These are phyloP conservation scores for Elgaria multicarinata DNA, from an alignment of 2,113 vertebrate species.

Conservation along the genomic window DNA sequence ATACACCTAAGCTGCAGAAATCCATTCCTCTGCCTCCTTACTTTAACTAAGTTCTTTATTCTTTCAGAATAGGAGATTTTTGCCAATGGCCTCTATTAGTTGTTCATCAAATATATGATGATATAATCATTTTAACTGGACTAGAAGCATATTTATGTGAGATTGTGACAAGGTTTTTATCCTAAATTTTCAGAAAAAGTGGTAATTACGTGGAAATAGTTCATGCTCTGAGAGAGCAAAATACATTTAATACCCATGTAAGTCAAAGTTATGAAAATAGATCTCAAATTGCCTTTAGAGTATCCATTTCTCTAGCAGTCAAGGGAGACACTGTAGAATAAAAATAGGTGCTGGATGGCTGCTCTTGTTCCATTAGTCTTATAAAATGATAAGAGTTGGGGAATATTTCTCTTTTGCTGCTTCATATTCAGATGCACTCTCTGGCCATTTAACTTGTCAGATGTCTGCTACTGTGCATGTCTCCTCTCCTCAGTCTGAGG, in stretches of 20 bases:
- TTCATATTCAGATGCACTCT: constrained; percentile 49
- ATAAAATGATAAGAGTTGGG: constrained; percentile 46
- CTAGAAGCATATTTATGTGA: neutral
- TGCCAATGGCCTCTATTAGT: neutral
- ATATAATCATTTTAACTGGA: constrained; percentile 5
- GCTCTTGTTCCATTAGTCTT: constrained; percentile 49
- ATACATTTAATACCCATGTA: constrained; percentile 60
- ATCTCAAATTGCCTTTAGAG: constrained; percentile 61
- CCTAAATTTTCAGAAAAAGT: constrained; percentile 39
- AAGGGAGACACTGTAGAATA: constrained; percentile 54
- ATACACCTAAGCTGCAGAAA: neutral
- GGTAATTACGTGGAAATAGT: constrained; percentile 59
- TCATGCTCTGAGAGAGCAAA: constrained; percentile 57
- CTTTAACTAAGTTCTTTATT: neutral
- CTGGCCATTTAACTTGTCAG: constrained; percentile 40
- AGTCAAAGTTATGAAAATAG: constrained; percentile 63
- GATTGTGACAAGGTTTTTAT: constrained; percentile 31
- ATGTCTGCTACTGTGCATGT: constrained; percentile 19
- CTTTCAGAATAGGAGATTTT: neutral
- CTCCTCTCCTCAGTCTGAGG: neutral
- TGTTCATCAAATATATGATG: neutral
- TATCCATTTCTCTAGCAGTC: constrained; percentile 58
- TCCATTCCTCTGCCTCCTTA: neutral
- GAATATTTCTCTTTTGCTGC: constrained; percentile 60
- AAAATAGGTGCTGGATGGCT: constrained; percentile 46